A percentile compares a stretch with the other conserved stretches of the same genome.
Conservation (phyloP, 2,113 vertebrate species). For the Hypanus sabinus region DNA sequence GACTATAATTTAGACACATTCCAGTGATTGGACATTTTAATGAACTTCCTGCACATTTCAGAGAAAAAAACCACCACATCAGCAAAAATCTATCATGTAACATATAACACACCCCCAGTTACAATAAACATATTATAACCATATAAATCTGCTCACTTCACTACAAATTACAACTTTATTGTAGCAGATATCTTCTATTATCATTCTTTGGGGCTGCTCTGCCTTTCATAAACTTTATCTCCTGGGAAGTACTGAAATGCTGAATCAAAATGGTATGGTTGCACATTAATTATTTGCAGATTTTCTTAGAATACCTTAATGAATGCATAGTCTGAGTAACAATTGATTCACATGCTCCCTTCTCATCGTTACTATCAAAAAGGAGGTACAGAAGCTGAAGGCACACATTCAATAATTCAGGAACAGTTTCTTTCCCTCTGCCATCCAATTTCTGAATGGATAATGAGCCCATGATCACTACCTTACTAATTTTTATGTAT, state of each 20-base stretch:
- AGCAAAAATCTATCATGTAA: too few species aligned
- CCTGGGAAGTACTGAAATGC: neutral
- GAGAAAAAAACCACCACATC: neutral
- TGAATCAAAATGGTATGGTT: neutral
- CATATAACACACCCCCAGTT: neutral
- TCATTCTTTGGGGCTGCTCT: neutral
- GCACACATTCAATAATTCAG: too few species aligned
- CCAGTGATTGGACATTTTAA: neutral
- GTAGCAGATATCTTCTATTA: neutral
- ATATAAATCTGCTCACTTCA: neutral
- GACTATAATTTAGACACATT: neutral
- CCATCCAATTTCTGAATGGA: too few species aligned
- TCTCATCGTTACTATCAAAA: too few species aligned
- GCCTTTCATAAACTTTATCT: neutral
- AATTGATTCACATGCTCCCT: too few species aligned
- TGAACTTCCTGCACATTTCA: neutral
- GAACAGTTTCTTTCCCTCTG: too few species aligned
- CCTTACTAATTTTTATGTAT: too few species aligned
- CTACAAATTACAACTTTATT: neutral
- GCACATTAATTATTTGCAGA: neutral
- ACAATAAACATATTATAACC: neutral
- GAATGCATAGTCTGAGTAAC: neutral
- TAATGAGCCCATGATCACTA: too few species aligned
- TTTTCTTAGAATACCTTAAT: neutral
- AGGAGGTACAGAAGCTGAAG: too few species aligned